These are phyloP conservation scores for Phalacrocorax brasilianus DNA, from an alignment of 2,113 vertebrate genomes.

Conservation along the genomic window DNA sequence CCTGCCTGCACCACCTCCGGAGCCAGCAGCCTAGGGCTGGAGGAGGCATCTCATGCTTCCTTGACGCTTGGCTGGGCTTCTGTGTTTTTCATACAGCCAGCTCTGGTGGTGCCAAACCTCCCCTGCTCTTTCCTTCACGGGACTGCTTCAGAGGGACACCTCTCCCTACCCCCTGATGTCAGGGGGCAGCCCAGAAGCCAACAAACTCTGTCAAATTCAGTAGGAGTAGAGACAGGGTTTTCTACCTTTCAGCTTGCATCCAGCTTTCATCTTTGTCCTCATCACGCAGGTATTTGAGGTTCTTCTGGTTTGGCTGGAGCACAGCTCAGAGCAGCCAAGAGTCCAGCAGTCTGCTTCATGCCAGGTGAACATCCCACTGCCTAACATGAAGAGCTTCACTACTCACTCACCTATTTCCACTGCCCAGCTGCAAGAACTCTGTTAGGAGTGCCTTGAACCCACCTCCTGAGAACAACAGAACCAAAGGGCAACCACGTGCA, in stretches of 20 bases:
- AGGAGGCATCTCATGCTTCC: background rate
- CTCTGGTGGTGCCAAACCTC: background rate
- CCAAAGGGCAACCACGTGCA: background rate
- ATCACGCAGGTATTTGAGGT: background rate
- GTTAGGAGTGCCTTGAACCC: background rate
- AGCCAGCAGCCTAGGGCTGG: accelerated
- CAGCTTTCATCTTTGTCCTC: background rate
- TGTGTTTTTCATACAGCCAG: background rate
- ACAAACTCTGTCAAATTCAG: background rate
- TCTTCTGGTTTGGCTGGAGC: background rate
- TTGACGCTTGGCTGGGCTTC: background rate
- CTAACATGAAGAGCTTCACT: background rate
- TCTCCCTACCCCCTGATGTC: accelerated
- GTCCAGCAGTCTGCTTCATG: background rate
- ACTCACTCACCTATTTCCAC: background rate
- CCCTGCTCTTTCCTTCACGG: background rate
- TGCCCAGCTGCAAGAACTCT: background rate
- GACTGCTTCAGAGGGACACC: background rate
- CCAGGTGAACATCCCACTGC: accelerated
- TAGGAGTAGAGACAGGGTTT: background rate
- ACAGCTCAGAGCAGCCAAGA: background rate
- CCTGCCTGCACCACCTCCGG: background rate
- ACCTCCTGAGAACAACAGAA: background rate
- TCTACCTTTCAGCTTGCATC: background rate
- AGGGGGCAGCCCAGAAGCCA: background rate